Base-by-base conservation (phyloP, 2,797 vertebrate genomes). In the Numenius phaeopus region DNA sequence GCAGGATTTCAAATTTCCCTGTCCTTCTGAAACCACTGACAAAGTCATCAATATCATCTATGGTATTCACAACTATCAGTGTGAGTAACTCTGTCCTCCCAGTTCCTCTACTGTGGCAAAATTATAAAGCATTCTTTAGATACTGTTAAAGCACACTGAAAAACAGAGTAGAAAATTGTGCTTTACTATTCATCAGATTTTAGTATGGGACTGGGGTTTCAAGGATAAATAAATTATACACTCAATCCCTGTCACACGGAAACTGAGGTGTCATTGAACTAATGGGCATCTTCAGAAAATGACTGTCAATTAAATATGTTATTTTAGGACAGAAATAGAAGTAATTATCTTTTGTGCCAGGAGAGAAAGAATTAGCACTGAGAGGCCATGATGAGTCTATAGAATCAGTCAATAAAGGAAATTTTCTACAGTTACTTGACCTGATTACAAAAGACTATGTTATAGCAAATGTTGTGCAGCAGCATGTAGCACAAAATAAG, bases 341-440 rank as follows among this genome's bases (percentile, higher is more conserved):
- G 42, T 94, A 96, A 98, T 98, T 98, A 97, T 96, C 94, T 97
- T 95, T 91, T 94, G 64, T 95, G 85, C 88, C 92, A 96, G 52
- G 55, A 86, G 77, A 67, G 57, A 92, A 91, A 86, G 72, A 93
- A 96, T 80, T 91, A 94, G 54, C 75, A 69, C 83, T 92, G 79
- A 96, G 92, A 97, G 89, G 22, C 90, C 65, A 88, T 97, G 94
- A 98, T 97, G 90, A 87, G 82, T 97, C 97, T 94, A 97, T 78
- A 97, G 95, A 97, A 97, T 95, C 67, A 95, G 92, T 97, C 95
- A 97, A 95, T 97, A 98, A 98, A 97, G 87, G 96, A 97, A 93
- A 97, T 97, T 97, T 98, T 98, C 95, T 97, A 83, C 91, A 97
- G 90, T 98, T 97, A 97, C 96, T 98, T 98, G 97, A 98, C 97